Conservation (phyloP, 2,113 vertebrate genomes). For the Epinephelus fuscoguttatus region DNA sequence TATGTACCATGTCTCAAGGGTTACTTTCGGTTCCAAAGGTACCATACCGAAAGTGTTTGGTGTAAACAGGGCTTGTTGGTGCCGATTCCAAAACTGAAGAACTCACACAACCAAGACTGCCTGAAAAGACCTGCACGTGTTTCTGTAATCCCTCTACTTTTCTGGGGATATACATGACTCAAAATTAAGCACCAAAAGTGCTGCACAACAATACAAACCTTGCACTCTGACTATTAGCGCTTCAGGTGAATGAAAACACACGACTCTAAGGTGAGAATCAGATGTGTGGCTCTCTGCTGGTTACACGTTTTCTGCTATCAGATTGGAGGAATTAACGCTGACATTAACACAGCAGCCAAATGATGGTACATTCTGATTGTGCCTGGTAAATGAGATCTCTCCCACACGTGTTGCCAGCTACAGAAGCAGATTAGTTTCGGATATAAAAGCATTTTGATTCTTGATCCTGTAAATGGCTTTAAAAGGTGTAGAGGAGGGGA, state of each 20-base stretch:
- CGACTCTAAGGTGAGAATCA: not conserved
- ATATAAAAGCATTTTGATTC: not conserved
- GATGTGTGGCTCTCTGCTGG: conserved; percentile 22
- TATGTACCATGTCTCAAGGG: too few relatives aligned
- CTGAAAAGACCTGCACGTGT: not conserved
- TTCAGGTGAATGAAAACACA: conserved; percentile 11
- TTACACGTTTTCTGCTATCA: conserved; percentile 12
- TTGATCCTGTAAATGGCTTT: not conserved
- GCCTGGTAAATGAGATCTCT: conserved; percentile 2
- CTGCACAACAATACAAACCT: conserved; percentile 20
- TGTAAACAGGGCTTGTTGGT: too few relatives aligned
- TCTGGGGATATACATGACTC: not conserved
- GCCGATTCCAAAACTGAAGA: not conserved
- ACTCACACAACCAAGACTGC: not conserved
- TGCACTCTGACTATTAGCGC: not conserved
- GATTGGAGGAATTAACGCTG: conserved; percentile 5
- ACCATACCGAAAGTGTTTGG: too few relatives aligned
- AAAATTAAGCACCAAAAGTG: conserved; percentile 5
- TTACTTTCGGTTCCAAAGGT: too few relatives aligned
- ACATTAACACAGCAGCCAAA: conserved; percentile 16
- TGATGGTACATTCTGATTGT: not conserved
- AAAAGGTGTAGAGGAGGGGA: not conserved
- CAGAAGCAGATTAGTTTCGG: not conserved
- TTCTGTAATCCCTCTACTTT: not conserved
- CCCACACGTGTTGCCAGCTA: not conserved